Evolutionary conservation across 2,113 vertebrate species (phyloP), one percentile per base, ranked within the genome.

Genomic region (Bubo bubo): DNA sequence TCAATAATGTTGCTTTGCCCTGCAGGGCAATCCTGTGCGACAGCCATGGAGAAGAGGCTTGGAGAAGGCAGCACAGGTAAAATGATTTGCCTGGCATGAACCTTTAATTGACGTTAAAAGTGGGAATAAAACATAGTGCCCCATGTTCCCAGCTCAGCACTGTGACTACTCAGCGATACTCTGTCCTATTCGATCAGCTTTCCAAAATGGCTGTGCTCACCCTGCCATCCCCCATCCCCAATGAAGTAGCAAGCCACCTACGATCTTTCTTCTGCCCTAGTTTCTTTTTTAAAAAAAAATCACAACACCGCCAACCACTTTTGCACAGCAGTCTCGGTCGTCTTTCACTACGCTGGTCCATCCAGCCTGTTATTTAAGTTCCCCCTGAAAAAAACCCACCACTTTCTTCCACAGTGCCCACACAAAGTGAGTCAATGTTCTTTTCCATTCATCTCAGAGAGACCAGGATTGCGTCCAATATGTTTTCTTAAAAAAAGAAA

Each of bases 351-450:
- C 0, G 1, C 86, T 79, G 58, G 86, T 97, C 90, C 95, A 95
- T 79, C 90, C 77, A 94, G 82, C 72, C 93, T 96, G 81, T 93
- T 94, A 96, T 91, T 96, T 90, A 92, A 96, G 70, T 90, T 92
- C 55, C 79, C n/a, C 32, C 53, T 89, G 81, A 93, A 95, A 97
- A 93, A 94, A 90, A 20, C 6, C 34, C 67, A 91, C 80, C 87
- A 66, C 87, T 95, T 90, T 93, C 86, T 95, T 96, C 93, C 64
- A 93, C 93, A 45, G 83, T 96, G 96, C 96, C 95, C 92, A 97
- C 94, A 94, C 94, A 93, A 82, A 93, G 81, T 96, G 93, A 96
- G 91, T 97, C 96, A 95, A 95, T 72, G 90, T 96, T 97, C 94
- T 86, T 91, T 97, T 86, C 95, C 94, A 97, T 95, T 97, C 96